Percentiles rank a stretch among this genome's conserved stretches.
Conservation (phyloP, 2,888 invertebrate species). For the Diplazon laetatorius region DNA sequence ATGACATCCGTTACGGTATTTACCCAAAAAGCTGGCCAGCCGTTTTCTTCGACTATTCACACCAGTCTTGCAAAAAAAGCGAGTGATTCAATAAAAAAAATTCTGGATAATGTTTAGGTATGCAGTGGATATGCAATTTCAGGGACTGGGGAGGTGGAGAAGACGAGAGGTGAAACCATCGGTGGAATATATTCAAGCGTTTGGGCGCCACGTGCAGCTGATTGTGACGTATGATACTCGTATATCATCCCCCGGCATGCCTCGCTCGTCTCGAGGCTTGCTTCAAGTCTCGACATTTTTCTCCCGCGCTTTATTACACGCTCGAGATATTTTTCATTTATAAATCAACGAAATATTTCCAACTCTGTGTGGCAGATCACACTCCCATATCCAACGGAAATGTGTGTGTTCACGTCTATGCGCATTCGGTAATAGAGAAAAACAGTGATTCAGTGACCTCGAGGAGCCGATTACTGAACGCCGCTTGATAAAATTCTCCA, state of each 20-base stretch:
- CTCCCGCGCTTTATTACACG: slow-evolving; percentile 76
- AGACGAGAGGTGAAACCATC: slow-evolving; percentile 69
- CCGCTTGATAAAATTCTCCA: background rate
- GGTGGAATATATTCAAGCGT: slow-evolving; percentile 74
- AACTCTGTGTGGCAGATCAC: slow-evolving; percentile 55
- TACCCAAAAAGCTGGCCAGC: slow-evolving; percentile 11
- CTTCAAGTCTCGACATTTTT: slow-evolving; percentile 78
- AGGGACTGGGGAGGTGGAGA: slow-evolving; percentile 47
- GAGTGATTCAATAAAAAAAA: slow-evolving; percentile 62
- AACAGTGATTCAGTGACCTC: slow-evolving; percentile 35
- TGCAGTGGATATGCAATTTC: slow-evolving; percentile 67
- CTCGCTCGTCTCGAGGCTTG: slow-evolving; percentile 70
- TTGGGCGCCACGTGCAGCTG: slow-evolving; percentile 78
- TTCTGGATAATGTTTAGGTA: slow-evolving; percentile 62
- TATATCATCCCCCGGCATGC: slow-evolving; percentile 75
- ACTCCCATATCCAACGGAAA: slow-evolving; percentile 57
- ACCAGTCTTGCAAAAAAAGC: slow-evolving; percentile 4
- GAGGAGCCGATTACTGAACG: slow-evolving; percentile 44
- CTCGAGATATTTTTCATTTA: slow-evolving; percentile 74
- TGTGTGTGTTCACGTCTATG: slow-evolving; percentile 49
- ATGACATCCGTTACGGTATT: slow-evolving; percentile 10
- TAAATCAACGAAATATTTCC: slow-evolving; percentile 65
- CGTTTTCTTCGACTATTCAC: slow-evolving; percentile 33
- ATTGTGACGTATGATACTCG: slow-evolving; percentile 79
- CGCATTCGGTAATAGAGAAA: slow-evolving; percentile 39